Evolutionary conservation across 2,797 vertebrate species (phyloP), one percentile per base, ranked within the genome.

Genomic region (Pseudomugil tenellus): DNA sequence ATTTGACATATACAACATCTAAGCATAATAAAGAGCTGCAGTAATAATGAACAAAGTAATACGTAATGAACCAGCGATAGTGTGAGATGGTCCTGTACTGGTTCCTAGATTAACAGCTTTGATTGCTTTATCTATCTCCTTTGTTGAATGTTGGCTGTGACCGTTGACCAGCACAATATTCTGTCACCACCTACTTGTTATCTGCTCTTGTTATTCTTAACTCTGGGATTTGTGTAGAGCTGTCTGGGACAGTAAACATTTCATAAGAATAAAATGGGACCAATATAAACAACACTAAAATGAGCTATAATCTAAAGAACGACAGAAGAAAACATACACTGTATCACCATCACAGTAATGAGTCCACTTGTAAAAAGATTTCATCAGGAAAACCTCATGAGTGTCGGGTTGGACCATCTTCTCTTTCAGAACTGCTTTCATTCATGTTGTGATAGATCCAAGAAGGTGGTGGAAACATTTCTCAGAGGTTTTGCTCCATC

Each of bases 161-260:
- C 43, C 56, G 62, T 80, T 68, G 65, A 32, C 54, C 61, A 62
- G 66, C 49, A 37, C 67, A 39, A 64, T 43, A 29, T 72, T 65
- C 16, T 21, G 7, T 51, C 13, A 25, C 23, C 43, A 19, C 23
- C 29, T 2, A 6, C 13, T 23, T 51, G 13, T n/a, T 26, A 16
- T 48, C 21, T 48, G 28, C 19, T n/a, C n/a, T n/a, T n/a, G n/a
- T n/a, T n/a, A n/a, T n/a, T n/a, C n/a, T n/a, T n/a, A n/a, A n/a
- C n/a, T n/a, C 12, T 0, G 6, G 60, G 69, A 59, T 60, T 63
- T n/a, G 2, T 43, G 6, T 43, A 17, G 39, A 43, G 39, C 39
- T 43, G 39, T 1, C 17, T 43, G 39, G 17, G 17, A 43, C 39
- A 19, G n/a, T 8, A n/a, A 43, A 43, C 17, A 43, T 43, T 43